Conservation (phyloP, 2,797 vertebrate species). For the Lophius americanus region DNA sequence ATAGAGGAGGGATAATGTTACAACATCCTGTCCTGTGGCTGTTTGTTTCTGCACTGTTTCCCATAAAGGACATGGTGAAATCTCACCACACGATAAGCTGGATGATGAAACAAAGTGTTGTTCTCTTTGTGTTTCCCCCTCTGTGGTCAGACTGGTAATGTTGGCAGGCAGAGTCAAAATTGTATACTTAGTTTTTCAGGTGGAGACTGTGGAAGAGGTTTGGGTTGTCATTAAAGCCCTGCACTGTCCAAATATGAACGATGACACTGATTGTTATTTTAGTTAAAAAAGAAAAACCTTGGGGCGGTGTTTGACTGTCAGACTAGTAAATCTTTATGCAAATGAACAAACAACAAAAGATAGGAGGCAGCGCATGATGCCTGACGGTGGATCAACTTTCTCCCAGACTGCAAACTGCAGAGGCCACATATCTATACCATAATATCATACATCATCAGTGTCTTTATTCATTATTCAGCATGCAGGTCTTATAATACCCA, state of each 20-base stretch:
- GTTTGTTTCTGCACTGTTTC: slow-evolving; percentile 52
- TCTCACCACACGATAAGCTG: slow-evolving; percentile 26
- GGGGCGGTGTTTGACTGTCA: slow-evolving; percentile 1
- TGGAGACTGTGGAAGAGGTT: neutral
- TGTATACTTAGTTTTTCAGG: neutral
- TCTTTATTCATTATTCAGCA: slow-evolving; percentile 1
- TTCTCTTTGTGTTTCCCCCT: slow-evolving; percentile 29
- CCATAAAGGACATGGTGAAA: slow-evolving; percentile 43
- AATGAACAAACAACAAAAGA: neutral
- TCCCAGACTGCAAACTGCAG: neutral
- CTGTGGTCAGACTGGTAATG: slow-evolving; percentile 16
- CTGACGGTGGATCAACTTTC: slow-evolving; percentile 6
- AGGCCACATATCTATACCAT: neutral
- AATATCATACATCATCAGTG: neutral
- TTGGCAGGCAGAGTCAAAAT: slow-evolving; percentile 4
- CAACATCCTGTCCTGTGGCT: slow-evolving; percentile 55
- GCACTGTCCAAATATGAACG: neutral
- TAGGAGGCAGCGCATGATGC: neutral
- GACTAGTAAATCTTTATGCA: slow-evolving; percentile 1
- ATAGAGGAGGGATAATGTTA: slow-evolving; percentile 52
- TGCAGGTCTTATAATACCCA: neutral
- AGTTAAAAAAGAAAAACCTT: neutral
- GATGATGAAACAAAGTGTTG: slow-evolving; percentile 37
- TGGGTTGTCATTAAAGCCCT: neutral
- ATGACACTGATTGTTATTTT: neutral